Evolutionary conservation across 2,888 invertebrate species (phyloP), one percentile per base, ranked within the genome.

Genomic region (Catocala sponsa): DNA sequence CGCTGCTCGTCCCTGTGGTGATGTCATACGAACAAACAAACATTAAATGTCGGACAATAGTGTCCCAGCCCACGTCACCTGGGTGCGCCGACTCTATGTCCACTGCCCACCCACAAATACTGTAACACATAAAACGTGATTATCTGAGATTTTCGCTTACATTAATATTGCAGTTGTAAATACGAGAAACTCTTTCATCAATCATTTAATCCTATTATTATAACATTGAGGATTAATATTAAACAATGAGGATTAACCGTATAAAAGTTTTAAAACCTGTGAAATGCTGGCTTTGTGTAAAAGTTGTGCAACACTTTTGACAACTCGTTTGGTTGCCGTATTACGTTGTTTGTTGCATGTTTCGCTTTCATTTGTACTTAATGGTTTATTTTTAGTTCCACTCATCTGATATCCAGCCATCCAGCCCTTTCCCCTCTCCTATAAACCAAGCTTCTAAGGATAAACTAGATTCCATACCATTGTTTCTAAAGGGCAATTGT

Each of bases 11-110:
- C 83, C 83, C 80, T 81, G 80, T 63, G 74, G 66, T 88, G 86
- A 88, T 84, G 85, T 88, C 87, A 89, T 81, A 84, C 56, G 44
- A 48, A 54, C 70, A 63, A 70, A 68, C 72, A 70, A 63, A 66
- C 82, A 82, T 81, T 74, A 79, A 81, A 77, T 76, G 82, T 76
- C 81, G 85, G 62, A 87, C 88, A 89, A 89, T 86, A 83, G 84
- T 83, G 76, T 75, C 80, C 85, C 76, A 68, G 72, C 83, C 82
- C 84, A 82, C 85, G 85, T 84, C 84, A 76, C 66, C 53, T 85
- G 86, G 90, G 90, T 83, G 90, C 84, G 90, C 82, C 89, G 66
- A 81, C 83, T 53, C 50, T 82, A 61, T 59, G 75, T 66, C 72
- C 78, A 72, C 79, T 73, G 79, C 78, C 81, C 84, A 83, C 81